phyloP scores from a whole-genome alignment of 2,888 invertebrate genomes.

The Agriopis marginaria region DNA sequence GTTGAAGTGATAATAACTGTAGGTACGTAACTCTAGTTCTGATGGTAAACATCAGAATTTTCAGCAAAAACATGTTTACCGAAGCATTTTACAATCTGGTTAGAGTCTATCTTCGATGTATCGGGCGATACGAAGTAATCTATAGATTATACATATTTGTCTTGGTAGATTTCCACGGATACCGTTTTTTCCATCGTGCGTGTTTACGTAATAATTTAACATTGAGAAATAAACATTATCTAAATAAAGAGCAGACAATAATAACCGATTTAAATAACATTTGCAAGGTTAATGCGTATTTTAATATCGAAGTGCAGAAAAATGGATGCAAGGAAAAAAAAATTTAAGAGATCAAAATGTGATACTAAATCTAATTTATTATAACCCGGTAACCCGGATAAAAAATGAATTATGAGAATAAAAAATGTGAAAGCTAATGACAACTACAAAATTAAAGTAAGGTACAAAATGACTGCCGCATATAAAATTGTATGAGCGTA shows the following conservation, averaged over 20 bases:
- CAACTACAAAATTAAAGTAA: not conserved
- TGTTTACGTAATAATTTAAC: constrained; percentile 51
- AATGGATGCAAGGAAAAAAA: not conserved
- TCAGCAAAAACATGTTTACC: constrained; percentile 52
- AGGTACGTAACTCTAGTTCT: constrained; percentile 10
- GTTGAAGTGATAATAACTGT: constrained; percentile 22
- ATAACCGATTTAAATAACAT: constrained; percentile 33
- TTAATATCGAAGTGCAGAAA: constrained; percentile 16
- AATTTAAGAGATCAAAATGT: constrained; percentile 8
- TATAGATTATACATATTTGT: constrained; percentile 47
- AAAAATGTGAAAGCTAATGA: not conserved
- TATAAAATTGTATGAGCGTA: constrained; percentile 30
- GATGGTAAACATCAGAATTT: constrained; percentile 26
- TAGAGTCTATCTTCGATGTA: constrained; percentile 48
- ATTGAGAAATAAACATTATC: constrained; percentile 50
- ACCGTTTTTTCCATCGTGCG: constrained; percentile 46
- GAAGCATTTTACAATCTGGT: constrained; percentile 47
- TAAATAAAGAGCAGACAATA: constrained; percentile 41
- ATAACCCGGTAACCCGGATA: not conserved
- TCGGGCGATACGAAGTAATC: constrained; percentile 51
- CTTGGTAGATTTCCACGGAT: constrained; percentile 56
- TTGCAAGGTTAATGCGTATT: constrained; percentile 45
- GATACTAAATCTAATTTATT: not conserved
- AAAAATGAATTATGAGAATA: not conserved
- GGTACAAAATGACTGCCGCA: constrained; percentile 8